A percentile compares a stretch with the other conserved stretches of the same genome.
These are phyloP conservation scores for Perithous albicinctus DNA, from an alignment of 2,888 invertebrate genomes.

Conservation along the genomic window DNA sequence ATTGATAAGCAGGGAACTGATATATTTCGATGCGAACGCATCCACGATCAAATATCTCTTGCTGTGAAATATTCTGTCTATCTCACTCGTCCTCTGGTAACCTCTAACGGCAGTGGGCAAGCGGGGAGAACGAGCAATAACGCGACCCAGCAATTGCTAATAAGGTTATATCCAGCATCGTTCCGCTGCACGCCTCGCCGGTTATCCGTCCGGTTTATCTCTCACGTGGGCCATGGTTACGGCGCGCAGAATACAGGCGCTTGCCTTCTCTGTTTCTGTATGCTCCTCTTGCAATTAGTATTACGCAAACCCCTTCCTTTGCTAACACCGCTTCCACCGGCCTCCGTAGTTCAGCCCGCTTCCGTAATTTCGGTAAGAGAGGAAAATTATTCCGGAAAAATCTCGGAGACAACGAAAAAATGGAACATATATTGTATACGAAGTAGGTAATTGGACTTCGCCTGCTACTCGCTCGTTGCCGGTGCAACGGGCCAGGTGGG, in stretches of 20 bases:
- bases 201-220: conserved; percentile 37
- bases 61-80: neutral
- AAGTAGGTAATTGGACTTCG: neutral
- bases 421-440: neutral
- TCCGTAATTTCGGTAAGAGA: conserved; percentile 27
- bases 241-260: neutral
- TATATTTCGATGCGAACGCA: conserved; percentile 3
- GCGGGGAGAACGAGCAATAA: conserved; percentile 20
- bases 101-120: neutral
- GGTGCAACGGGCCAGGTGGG: neutral
- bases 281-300: conserved; percentile 9
- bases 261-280: too few species aligned
- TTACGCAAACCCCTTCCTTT: conserved; percentile 5
- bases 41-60: neutral
- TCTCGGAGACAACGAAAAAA: conserved; percentile 26
- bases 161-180: conserved; percentile 29
- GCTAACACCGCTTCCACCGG: conserved; percentile 1
- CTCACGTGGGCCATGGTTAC: conserved; percentile 16
- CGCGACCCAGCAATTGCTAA: conserved; percentile 29
- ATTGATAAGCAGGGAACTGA: neutral
- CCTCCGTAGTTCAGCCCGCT: neutral
- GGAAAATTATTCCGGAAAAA: conserved; percentile 28
- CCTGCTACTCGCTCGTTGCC: neutral
- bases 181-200: conserved; percentile 19
- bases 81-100: neutral